These are phyloP conservation scores for Neotoxoptera formosana DNA, from an alignment of 1,140 invertebrate genomes.

Conservation along the genomic window DNA sequence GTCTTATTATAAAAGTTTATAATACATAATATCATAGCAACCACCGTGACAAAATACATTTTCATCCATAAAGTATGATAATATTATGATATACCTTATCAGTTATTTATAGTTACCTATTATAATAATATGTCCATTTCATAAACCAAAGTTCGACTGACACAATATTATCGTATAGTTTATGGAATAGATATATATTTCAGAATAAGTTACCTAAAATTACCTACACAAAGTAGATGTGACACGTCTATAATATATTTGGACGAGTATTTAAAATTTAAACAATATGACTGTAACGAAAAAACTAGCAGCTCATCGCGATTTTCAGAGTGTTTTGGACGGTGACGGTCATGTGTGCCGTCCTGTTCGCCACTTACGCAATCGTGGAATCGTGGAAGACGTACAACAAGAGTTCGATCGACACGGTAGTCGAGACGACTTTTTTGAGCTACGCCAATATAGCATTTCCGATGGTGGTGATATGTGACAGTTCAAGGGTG, in stretches of 20 bases:
- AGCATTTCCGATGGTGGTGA: conserved; percentile 62
- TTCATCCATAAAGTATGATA: too few relatives aligned
- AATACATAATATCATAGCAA: too few relatives aligned
- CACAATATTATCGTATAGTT: too few relatives aligned
- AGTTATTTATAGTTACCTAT: too few relatives aligned
- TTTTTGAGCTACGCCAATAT: conserved; percentile 61
- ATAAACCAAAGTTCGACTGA: too few relatives aligned
- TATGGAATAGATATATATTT: too few relatives aligned
- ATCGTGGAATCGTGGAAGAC: conserved; percentile 52
- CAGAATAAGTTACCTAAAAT: too few relatives aligned
- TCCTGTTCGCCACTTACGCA: conserved; percentile 46
- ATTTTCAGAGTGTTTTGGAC: conserved; percentile 57
- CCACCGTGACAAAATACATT: too few relatives aligned
- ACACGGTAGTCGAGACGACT: conserved; percentile 62
- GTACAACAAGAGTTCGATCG: conserved; percentile 59
- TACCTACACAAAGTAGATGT: too few relatives aligned
- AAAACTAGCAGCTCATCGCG: neutral
- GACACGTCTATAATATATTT: neutral
- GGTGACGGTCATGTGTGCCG: conserved; percentile 56
- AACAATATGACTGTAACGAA: neutral
- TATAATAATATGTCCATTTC: too few relatives aligned
- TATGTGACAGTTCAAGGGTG: conserved; percentile 62
- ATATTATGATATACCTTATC: too few relatives aligned
- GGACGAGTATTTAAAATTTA: neutral
- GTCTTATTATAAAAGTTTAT: too few relatives aligned